phyloP scores from a whole-genome alignment of 1,140 invertebrate species.

The Zophobas atratus region DNA sequence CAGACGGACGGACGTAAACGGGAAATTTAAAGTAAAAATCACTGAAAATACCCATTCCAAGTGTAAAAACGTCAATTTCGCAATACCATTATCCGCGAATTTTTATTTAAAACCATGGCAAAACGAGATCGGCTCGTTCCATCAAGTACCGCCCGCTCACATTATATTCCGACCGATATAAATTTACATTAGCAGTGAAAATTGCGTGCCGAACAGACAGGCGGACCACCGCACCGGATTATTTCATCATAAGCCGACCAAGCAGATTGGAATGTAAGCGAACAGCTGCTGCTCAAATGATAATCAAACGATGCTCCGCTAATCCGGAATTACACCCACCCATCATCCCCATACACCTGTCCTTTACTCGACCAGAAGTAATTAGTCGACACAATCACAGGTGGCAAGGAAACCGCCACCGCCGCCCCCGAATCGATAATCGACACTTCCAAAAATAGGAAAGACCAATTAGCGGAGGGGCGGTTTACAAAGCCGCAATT shows the following conservation, averaged over 20 bases:
- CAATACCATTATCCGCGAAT: too few species aligned
- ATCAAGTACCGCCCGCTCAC: not conserved
- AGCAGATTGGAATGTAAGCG: conserved; percentile 46
- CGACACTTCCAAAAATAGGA: conserved; percentile 6
- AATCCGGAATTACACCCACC: conserved; percentile 28
- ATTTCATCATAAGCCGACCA: conserved; percentile 43
- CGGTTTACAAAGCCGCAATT: conserved; percentile 31
- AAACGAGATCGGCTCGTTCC: not conserved
- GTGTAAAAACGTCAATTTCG: too few species aligned
- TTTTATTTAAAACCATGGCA: too few species aligned
- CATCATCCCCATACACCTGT: conserved; percentile 15
- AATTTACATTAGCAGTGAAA: conserved; percentile 45
- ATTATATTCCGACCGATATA: conserved; percentile 11
- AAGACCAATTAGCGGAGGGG: not conserved
- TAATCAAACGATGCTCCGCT: conserved; percentile 38
- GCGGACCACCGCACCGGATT: conserved; percentile 36
- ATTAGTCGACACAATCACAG: conserved; percentile 37
- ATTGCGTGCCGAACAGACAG: conserved; percentile 42
- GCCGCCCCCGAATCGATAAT: not conserved
- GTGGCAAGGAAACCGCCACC: conserved; percentile 18
- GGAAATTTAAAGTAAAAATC: too few species aligned
- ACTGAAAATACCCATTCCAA: too few species aligned
- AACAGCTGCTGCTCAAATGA: conserved; percentile 44
- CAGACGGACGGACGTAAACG: too few species aligned
- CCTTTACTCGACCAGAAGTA: conserved; percentile 40